These are phyloP conservation scores for Epistrophella euchroma DNA, from an alignment of 2,888 invertebrate species.

Conservation along the genomic window DNA sequence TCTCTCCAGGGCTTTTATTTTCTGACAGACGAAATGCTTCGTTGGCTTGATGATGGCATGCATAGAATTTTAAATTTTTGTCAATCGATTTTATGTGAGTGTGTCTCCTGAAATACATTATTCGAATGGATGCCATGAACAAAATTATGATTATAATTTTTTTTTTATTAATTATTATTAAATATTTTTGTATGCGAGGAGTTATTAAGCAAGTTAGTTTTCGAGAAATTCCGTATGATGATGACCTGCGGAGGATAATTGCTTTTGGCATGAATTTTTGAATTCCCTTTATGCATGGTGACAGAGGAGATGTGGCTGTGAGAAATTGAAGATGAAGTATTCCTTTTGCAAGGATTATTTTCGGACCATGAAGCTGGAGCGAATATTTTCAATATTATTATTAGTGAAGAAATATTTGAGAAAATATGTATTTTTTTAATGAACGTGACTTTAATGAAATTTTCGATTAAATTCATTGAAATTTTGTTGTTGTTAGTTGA, in stretches of 20 bases:
- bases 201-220: constrained; percentile 2
- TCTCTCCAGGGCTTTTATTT: not conserved
- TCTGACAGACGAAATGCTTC: constrained; percentile 55
- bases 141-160: constrained; percentile 31
- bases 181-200: constrained; percentile 30
- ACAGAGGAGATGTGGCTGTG: not conserved
- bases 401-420: not conserved
- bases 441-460: not conserved
- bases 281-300: not conserved
- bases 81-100: constrained; percentile 33
- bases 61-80: constrained; percentile 53
- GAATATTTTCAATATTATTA: not conserved
- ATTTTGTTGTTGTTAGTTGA: not conserved
- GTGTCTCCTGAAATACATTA: not conserved
- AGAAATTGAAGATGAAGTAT: not conserved
- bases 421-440: not conserved
- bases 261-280: constrained; percentile 17
- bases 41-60: constrained; percentile 50
- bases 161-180: constrained; percentile 30
- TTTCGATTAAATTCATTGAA: not conserved
- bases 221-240: constrained; percentile 9
- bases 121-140: not conserved
- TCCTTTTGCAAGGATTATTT: not conserved
- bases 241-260: constrained; percentile 18
- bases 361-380: no score